These are phyloP conservation scores for Pomacea canaliculata DNA, from an alignment of 2,888 invertebrate genomes.

Conservation along the genomic window DNA sequence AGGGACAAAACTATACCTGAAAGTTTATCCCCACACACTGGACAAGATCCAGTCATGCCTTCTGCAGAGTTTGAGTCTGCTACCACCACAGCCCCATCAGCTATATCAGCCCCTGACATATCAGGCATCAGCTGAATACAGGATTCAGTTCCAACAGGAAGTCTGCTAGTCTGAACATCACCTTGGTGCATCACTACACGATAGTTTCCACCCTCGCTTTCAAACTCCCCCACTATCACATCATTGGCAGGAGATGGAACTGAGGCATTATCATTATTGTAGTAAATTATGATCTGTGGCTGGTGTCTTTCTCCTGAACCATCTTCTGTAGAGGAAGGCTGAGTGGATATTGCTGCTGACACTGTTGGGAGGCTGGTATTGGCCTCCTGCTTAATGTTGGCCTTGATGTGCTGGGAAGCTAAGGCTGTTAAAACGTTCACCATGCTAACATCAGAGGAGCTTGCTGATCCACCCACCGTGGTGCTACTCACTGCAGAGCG, in stretches of 20 bases:
- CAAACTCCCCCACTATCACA: constrained; percentile 35
- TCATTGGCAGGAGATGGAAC: constrained; percentile 38
- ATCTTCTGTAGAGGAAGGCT: not conserved
- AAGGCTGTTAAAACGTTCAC: constrained; percentile 58
- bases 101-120: not conserved
- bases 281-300: constrained; percentile 41
- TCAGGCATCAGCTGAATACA: constrained; percentile 5
- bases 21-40: constrained; percentile 65
- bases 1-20: constrained; percentile 48
- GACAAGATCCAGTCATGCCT: constrained; percentile 47
- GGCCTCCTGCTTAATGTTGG: constrained; percentile 16
- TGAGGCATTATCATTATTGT: constrained; percentile 27
- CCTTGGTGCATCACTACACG: constrained; percentile 26
- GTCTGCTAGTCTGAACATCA: constrained; percentile 4
- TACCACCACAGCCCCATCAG: constrained; percentile 5
- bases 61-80: constrained; percentile 22
- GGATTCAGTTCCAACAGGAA: not conserved
- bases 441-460: constrained; percentile 43
- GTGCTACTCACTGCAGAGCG: constrained; percentile 1
- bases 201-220: constrained; percentile 25
- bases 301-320: constrained; percentile 15
- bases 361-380: constrained; percentile 4
- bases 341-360: constrained; percentile 1
- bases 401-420: constrained; percentile 48
- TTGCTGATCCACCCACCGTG: not conserved